Evolutionary conservation across 2,113 vertebrate species (phyloP).

Genomic region (Piprites chloris): DNA sequence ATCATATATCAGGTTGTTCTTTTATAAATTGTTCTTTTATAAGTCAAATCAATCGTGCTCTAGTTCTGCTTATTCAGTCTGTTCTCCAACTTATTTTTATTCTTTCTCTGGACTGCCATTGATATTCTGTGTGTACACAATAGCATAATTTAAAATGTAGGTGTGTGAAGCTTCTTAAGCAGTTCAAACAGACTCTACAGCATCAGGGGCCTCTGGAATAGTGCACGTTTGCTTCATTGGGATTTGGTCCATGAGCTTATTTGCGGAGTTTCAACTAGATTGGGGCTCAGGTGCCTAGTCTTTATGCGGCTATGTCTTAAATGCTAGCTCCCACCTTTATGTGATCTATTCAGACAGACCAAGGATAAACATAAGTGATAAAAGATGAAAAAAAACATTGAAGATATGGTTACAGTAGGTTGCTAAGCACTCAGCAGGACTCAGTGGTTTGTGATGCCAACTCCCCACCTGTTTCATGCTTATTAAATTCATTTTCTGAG

Average conservation of each 20-base stretch:
- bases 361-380: background rate
- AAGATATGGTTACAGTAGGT: background rate
- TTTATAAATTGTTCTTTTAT: background rate
- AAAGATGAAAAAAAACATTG: background rate
- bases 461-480: background rate
- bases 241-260: background rate
- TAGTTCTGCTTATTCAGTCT: background rate
- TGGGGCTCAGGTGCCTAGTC: background rate
- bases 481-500: background rate
- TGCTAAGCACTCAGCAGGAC: background rate
- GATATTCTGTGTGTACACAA: background rate
- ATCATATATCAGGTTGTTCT: background rate
- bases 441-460: background rate
- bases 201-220: background rate
- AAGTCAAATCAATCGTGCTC: background rate
- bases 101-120: background rate
- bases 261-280: background rate
- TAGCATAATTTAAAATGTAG: background rate
- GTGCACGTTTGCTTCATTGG: rapidly evolving
- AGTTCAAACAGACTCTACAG: background rate
- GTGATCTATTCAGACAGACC: background rate
- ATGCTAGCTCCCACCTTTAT: background rate
- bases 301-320: background rate
- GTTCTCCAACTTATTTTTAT: background rate
- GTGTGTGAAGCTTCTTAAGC: background rate